Evolutionary conservation across 2,888 invertebrate species (phyloP).

Genomic region (Apeira syringaria): DNA sequence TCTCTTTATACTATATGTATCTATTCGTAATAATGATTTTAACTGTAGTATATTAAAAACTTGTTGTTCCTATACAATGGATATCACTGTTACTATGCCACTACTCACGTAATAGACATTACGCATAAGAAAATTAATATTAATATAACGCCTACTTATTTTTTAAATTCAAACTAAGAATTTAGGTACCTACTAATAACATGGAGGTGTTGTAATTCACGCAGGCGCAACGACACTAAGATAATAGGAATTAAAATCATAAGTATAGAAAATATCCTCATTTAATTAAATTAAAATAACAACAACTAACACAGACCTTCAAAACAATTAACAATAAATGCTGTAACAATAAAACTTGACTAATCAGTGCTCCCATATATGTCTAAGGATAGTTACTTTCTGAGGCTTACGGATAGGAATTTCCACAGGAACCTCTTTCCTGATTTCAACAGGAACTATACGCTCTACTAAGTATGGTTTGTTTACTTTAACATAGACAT

Average conservation of each 20-base stretch:
- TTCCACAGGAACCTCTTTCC: constrained; percentile 40
- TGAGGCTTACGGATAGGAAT: constrained; percentile 41
- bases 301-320: constrained; percentile 28
- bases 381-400: constrained; percentile 48
- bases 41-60: too few species aligned
- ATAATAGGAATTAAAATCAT: not conserved
- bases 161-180: not conserved
- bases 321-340: constrained; percentile 33
- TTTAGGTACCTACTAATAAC: too few species aligned
- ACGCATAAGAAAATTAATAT: too few species aligned
- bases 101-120: too few species aligned
- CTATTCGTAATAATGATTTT: too few species aligned
- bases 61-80: too few species aligned
- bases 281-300: constrained; percentile 28
- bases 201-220: not conserved
- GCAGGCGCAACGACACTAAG: not conserved
- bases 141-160: not conserved
- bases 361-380: constrained; percentile 54
- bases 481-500: constrained; percentile 45
- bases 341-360: constrained; percentile 28
- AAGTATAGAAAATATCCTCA: constrained; percentile 13
- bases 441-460: constrained; percentile 39
- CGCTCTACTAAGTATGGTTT: constrained; percentile 46
- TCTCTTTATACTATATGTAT: too few species aligned
- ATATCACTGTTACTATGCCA: too few species aligned